Percentiles rank a stretch among this genome's conserved stretches.
These are phyloP conservation scores for Discoglossus pictus DNA, from an alignment of 2,797 vertebrate species.

Conservation along the genomic window DNA sequence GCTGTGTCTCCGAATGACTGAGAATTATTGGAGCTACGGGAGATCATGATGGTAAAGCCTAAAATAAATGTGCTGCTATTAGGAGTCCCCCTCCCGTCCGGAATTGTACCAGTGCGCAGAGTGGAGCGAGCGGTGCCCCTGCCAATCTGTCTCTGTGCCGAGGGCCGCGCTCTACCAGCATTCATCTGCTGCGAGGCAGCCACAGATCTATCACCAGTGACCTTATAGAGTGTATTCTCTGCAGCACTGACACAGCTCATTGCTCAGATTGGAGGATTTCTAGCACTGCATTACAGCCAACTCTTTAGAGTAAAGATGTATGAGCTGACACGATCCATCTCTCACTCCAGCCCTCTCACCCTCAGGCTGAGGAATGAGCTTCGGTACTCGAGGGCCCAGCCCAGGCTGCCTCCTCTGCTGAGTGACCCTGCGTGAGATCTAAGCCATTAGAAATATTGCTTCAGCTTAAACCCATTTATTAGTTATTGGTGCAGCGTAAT, in stretches of 20 bases:
- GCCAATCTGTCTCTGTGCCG: slow-evolving; percentile 41
- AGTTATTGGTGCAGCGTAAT: slow-evolving; percentile 45
- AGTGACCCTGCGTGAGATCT: slow-evolving; percentile 32
- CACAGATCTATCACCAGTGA: slow-evolving; percentile 60
- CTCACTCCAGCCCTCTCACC: slow-evolving; percentile 22
- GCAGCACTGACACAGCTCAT: slow-evolving; percentile 62
- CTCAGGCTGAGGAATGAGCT: slow-evolving; percentile 8
- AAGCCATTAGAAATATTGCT: slow-evolving; percentile 40
- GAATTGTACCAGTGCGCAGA: background rate
- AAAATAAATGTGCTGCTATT: slow-evolving; percentile 41
- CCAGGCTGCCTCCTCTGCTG: background rate
- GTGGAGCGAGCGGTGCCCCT: slow-evolving; percentile 16
- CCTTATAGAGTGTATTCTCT: slow-evolving; percentile 58
- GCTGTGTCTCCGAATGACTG: slow-evolving; percentile 9
- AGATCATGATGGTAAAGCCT: slow-evolving; percentile 26
- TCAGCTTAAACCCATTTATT: slow-evolving; percentile 44
- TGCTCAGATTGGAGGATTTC: slow-evolving; percentile 49
- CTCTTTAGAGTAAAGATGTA: slow-evolving; percentile 23
- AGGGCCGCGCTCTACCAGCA: slow-evolving; percentile 15
- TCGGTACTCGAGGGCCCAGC: slow-evolving; percentile 16
- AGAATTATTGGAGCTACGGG: slow-evolving; percentile 31
- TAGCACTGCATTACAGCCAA: background rate
- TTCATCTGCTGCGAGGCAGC: slow-evolving; percentile 35
- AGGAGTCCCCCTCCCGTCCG: slow-evolving; percentile 9
- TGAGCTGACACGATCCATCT: slow-evolving; percentile 36